Evolutionary conservation across 2,797 vertebrate species (phyloP).

Genomic region (Vireo griseus): DNA sequence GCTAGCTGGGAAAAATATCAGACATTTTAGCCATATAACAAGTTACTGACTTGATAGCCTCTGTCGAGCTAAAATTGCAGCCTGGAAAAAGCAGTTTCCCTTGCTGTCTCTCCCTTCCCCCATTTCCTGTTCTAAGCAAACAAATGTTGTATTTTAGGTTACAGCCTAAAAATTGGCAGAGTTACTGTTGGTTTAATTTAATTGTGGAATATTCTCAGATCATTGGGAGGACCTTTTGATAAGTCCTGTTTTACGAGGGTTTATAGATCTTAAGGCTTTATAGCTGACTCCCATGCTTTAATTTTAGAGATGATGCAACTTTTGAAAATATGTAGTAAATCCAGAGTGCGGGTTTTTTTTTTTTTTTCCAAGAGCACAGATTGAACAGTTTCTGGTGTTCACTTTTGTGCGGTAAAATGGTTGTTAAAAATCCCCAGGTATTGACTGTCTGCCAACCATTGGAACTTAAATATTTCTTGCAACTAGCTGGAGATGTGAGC

Average conservation of each 20-base stretch:
- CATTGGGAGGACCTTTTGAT: not conserved
- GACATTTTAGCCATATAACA: not conserved
- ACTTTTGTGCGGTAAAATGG: not conserved
- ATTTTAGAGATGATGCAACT: slow-evolving; percentile 27
- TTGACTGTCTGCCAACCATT: not conserved
- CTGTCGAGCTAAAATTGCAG: not conserved
- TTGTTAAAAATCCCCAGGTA: slow-evolving; percentile 15
- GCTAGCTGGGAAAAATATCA: not conserved
- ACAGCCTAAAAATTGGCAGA: slow-evolving; percentile 50
- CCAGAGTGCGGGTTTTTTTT: not conserved
- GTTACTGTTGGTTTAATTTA: slow-evolving; percentile 39
- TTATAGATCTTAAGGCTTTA: slow-evolving; percentile 2
- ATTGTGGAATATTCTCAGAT: slow-evolving; percentile 33
- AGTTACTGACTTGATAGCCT: not conserved
- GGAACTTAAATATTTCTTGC: slow-evolving; percentile 22
- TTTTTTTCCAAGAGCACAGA: not conserved
- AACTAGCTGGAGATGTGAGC: slow-evolving; percentile 4
- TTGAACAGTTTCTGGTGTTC: not conserved
- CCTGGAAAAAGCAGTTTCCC: slow-evolving; percentile 39
- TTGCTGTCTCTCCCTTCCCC: slow-evolving; percentile 54
- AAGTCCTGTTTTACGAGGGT: not conserved
- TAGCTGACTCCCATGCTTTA: not conserved
- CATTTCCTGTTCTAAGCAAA: slow-evolving; percentile 59
- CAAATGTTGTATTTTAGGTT: slow-evolving; percentile 55
- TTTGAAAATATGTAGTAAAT: not conserved